Base-by-base conservation (phyloP, 2,888 invertebrate species). In the Mayetiola destructor region DNA sequence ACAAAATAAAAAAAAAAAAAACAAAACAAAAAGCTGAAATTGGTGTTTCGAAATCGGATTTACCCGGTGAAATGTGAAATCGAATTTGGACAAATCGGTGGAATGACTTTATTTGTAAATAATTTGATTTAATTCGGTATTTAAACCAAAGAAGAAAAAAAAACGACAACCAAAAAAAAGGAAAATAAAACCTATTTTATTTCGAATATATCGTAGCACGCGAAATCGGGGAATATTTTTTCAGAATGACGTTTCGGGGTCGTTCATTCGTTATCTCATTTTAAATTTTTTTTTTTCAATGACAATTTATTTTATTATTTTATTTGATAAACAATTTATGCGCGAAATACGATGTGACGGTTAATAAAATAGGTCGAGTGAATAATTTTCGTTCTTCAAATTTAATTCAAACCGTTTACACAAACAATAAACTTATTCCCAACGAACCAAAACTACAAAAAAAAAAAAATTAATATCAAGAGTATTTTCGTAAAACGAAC, bases 11-110 rank as follows among this genome's bases (percentile, higher is more conserved):
- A n/a, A n/a, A n/a, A n/a, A n/a, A 32, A 32, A 32, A 32, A 6
- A 32, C 12, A 12, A 12, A 9, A 32, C 32, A 32, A 32, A 6
- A 32, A 53, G 18, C 53, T 59, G 62, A 62, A 62, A 62, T 62
- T 62, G 62, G 62, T 62, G 61, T 59, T 61, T 62, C 61, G 62
- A 62, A 62, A 62, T 62, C 62, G 62, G 59, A 54, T 58, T 55
- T 56, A 48, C 20, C 18, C 30, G 32, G n/a, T n/a, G n/a, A n/a
- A n/a, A n/a, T n/a, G n/a, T n/a, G n/a, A n/a, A n/a, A n/a, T n/a
- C 30, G 32, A 2, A 52, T 29, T 27, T 36, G 39, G 53, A 35
- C 10, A 18, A 21, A 57, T 14, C 20, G 23, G 27, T 36, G 21
- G 29, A 39, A 39, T 39, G 37, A n/a, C n/a, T 14, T 39, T 14